These are phyloP conservation scores for Laothoe populi DNA, from an alignment of 2,888 invertebrate genomes.

Conservation along the genomic window DNA sequence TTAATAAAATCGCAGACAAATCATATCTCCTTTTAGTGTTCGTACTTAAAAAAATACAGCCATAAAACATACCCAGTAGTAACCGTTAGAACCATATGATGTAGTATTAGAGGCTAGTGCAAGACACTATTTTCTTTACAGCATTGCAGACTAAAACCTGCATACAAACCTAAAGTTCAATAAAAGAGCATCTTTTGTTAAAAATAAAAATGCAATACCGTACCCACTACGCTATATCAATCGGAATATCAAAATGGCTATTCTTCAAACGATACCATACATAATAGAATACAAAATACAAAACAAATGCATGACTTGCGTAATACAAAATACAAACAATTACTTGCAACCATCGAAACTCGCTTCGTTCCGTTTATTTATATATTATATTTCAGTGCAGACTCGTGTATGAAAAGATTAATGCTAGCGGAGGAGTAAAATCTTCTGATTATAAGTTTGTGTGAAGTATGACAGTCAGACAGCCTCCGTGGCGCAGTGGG, in stretches of 20 bases:
- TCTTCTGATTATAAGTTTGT: slow-evolving; percentile 5
- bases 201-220: not conserved
- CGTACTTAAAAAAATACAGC: no score
- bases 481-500: no score
- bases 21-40: no score
- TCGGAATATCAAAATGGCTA: not conserved
- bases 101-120: no score
- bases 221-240: not conserved
- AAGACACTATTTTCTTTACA: no score
- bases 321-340: not conserved
- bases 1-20: no score
- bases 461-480: not conserved
- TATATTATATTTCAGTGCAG: not conserved
- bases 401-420: slow-evolving; percentile 15
- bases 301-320: slow-evolving; percentile 8
- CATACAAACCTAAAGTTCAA: no score
- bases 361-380: not conserved
- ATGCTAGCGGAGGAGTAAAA: not conserved
- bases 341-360: slow-evolving; percentile 7
- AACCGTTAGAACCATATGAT: no score
- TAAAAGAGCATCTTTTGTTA: no score
- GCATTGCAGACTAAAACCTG: no score
- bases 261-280: not conserved
- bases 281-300: not conserved
- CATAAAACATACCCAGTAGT: no score